Percentiles rank a stretch among this genome's conserved stretches.
phyloP scores from a whole-genome alignment of 1,140 invertebrate species.

The Periplaneta americana region DNA sequence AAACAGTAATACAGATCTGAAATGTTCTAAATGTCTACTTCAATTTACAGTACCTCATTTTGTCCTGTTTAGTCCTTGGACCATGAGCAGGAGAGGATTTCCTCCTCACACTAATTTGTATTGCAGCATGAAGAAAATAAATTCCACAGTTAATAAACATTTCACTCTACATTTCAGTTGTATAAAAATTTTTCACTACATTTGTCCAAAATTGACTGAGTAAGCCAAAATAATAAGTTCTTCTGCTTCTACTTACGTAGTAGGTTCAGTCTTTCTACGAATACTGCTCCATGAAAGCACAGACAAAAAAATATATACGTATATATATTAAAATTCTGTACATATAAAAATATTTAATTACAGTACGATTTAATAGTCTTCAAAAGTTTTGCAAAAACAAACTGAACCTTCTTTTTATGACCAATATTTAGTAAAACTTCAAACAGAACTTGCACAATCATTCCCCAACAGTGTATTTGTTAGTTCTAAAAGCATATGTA shows the following conservation, averaged over 20 bases:
- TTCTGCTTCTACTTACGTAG: conserved; percentile 44
- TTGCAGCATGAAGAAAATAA: conserved; percentile 36
- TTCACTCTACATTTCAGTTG: too few species aligned
- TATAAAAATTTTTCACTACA: background rate
- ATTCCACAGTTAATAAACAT: background rate
- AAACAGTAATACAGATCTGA: background rate
- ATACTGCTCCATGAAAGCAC: conserved; percentile 26
- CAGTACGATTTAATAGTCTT: too few species aligned
- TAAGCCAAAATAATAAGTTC: background rate
- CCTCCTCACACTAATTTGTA: conserved; percentile 53
- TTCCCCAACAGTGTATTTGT: too few species aligned
- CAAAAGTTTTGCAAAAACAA: too few species aligned
- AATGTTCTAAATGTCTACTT: background rate
- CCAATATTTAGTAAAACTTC: too few species aligned
- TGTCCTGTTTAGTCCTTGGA: conserved; percentile 22
- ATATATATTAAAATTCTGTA: conserved; percentile 24
- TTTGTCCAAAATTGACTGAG: background rate
- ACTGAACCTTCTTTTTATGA: too few species aligned
- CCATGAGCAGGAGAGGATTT: conserved; percentile 62
- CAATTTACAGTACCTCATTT: background rate
- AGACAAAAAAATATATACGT: background rate
- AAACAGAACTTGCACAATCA: too few species aligned
- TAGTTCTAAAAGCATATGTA: too few species aligned
- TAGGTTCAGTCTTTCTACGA: conserved; percentile 44
- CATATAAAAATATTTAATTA: too few species aligned